Evolutionary conservation across 2,888 invertebrate species (phyloP).

Genomic region (Athrips mouffetella): DNA sequence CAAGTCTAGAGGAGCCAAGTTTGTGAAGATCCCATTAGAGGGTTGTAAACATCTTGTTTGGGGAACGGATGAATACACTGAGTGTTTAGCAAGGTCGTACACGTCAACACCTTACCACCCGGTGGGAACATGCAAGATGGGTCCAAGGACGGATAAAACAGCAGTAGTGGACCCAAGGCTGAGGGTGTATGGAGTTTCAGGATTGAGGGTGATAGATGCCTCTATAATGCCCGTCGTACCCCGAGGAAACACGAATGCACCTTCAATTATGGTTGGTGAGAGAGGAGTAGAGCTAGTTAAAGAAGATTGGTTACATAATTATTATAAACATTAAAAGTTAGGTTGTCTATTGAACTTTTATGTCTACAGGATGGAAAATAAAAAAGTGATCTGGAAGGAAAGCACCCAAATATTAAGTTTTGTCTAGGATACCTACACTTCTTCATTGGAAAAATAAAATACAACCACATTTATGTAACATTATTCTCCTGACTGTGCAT

Average conservation of each 20-base stretch:
- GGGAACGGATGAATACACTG: constrained; percentile 81
- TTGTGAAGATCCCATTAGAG: constrained; percentile 72
- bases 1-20: constrained; percentile 69
- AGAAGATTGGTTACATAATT: constrained; percentile 39
- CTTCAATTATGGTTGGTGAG: constrained; percentile 88
- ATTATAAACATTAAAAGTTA: constrained; percentile 6
- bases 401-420: too few relatives aligned
- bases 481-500: too few relatives aligned
- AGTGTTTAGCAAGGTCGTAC: constrained; percentile 79
- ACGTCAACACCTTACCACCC: constrained; percentile 70
- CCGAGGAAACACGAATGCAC: constrained; percentile 89
- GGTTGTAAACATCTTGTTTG: constrained; percentile 77
- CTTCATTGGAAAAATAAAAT: too few relatives aligned
- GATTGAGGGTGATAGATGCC: constrained; percentile 84
- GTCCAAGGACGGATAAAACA: constrained; percentile 71
- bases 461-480: too few relatives aligned
- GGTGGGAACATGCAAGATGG: constrained; percentile 66
- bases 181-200: constrained; percentile 78
- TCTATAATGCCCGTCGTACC: constrained; percentile 88
- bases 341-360: too few relatives aligned
- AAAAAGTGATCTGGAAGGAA: too few relatives aligned
- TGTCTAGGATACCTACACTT: too few relatives aligned
- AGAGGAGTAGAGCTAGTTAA: constrained; percentile 44
- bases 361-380: too few relatives aligned
- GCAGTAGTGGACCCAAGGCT: constrained; percentile 84